phyloP scores from a whole-genome alignment of 2,888 invertebrate species.

The Gasteruption jaculator region DNA sequence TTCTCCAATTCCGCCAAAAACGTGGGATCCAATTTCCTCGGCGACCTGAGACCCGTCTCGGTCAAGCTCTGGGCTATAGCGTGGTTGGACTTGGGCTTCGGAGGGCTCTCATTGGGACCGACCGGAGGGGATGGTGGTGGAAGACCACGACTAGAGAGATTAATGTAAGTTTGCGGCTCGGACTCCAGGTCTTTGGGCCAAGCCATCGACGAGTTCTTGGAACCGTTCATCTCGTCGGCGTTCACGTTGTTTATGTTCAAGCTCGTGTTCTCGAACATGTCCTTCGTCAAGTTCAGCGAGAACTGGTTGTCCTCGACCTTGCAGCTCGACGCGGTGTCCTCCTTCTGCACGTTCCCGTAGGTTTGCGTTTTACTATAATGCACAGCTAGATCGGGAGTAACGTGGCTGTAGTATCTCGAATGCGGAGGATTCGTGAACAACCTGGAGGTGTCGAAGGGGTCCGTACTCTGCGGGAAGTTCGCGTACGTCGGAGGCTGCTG shows the following conservation, averaged over 20 bases:
- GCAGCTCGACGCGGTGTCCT: conserved; percentile 23
- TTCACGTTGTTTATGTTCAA: conserved; percentile 33
- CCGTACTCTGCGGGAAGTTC: conserved; percentile 37
- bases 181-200: conserved; percentile 45
- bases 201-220: conserved; percentile 29
- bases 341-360: conserved; percentile 39
- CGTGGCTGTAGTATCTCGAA: conserved; percentile 51
- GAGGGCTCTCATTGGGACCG: conserved; percentile 39
- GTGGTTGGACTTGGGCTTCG: conserved; percentile 38
- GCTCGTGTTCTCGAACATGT: conserved; percentile 37
- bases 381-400: conserved; percentile 40
- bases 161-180: conserved; percentile 36
- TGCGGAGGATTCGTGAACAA: conserved; percentile 43
- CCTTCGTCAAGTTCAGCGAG: conserved; percentile 36
- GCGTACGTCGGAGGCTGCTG: conserved; percentile 42
- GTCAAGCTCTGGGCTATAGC: conserved; percentile 37
- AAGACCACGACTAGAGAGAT: conserved; percentile 28
- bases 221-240: conserved; percentile 23
- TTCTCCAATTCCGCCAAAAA: conserved; percentile 66
- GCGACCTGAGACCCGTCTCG: conserved; percentile 30
- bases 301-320: conserved; percentile 29
- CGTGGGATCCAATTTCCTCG: conserved; percentile 56
- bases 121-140: conserved; percentile 36
- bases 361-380: conserved; percentile 32
- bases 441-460: conserved; percentile 65